phyloP scores from a whole-genome alignment of 2,888 invertebrate genomes.

The Pharmacophagus antenor region DNA sequence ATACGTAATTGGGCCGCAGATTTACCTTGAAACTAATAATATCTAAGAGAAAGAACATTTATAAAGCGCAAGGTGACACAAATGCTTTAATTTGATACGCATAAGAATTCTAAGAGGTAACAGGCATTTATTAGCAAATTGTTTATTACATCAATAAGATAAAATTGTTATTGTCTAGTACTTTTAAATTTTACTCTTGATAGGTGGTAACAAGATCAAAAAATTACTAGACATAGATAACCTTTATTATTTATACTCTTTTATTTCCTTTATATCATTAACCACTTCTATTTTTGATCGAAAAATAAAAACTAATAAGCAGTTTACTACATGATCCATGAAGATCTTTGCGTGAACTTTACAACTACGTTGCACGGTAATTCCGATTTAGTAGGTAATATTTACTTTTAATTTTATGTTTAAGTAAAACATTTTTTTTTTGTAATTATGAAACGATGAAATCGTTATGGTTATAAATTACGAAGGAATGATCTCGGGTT shows the following conservation, averaged over 20 bases:
- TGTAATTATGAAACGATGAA: neutral
- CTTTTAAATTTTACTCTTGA: neutral
- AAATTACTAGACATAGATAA: too few relatives aligned
- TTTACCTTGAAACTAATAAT: conserved; percentile 28
- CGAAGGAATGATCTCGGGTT: neutral
- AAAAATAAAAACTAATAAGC: too few relatives aligned
- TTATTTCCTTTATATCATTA: too few relatives aligned
- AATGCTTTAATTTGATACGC: conserved; percentile 19
- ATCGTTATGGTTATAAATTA: neutral
- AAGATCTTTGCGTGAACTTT: too few relatives aligned
- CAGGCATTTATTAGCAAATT: neutral
- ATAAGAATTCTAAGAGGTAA: conserved; percentile 17
- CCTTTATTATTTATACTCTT: too few relatives aligned
- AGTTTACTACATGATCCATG: too few relatives aligned
- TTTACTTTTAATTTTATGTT: neutral
- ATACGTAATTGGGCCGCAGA: conserved; percentile 28
- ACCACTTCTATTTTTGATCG: too few relatives aligned
- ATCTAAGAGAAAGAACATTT: conserved; percentile 25
- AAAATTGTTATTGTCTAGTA: neutral
- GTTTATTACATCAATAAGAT: neutral
- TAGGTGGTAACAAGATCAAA: too few relatives aligned
- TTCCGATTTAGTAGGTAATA: too few relatives aligned
- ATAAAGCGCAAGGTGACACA: conserved; percentile 22
- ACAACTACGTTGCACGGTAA: too few relatives aligned
- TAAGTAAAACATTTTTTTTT: too few relatives aligned